Percentiles rank a stretch among this genome's conserved stretches.
phyloP scores from a whole-genome alignment of 2,888 invertebrate genomes.

The Siphlonurus alternatus region DNA sequence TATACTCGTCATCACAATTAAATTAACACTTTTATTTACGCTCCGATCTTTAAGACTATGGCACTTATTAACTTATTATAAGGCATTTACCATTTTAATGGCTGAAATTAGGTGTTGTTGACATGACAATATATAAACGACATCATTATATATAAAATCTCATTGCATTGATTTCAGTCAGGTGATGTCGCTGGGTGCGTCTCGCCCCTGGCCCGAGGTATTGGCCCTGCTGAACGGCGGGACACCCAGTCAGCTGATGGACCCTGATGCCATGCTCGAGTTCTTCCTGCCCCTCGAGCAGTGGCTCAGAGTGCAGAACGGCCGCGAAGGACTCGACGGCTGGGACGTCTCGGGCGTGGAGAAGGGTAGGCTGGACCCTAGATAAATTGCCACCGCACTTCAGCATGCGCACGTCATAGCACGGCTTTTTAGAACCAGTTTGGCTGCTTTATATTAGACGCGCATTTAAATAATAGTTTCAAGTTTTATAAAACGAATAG shows the following conservation, averaged over 20 bases:
- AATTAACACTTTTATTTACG: too few species aligned
- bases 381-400: neutral
- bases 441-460: too few species aligned
- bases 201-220: conserved; percentile 51
- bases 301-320: conserved; percentile 62
- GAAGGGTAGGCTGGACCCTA: conserved; percentile 25
- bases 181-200: conserved; percentile 48
- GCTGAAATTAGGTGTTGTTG: too few species aligned
- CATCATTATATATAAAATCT: neutral
- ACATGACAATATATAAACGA: neutral
- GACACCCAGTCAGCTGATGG: conserved; percentile 43
- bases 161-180: conserved; percentile 30
- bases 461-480: too few species aligned
- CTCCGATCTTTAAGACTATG: too few species aligned
- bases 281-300: conserved; percentile 65
- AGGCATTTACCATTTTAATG: too few species aligned
- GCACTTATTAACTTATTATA: neutral
- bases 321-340: conserved; percentile 50
- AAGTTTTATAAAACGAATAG: too few species aligned
- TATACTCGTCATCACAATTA: too few species aligned
- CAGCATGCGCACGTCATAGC: neutral
- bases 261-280: conserved; percentile 56
- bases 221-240: conserved; percentile 52
- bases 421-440: neutral
- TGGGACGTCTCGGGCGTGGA: conserved; percentile 56